Evolutionary conservation across 2,113 vertebrate species (phyloP).

Genomic region (Neolamprologus kungweensis): DNA sequence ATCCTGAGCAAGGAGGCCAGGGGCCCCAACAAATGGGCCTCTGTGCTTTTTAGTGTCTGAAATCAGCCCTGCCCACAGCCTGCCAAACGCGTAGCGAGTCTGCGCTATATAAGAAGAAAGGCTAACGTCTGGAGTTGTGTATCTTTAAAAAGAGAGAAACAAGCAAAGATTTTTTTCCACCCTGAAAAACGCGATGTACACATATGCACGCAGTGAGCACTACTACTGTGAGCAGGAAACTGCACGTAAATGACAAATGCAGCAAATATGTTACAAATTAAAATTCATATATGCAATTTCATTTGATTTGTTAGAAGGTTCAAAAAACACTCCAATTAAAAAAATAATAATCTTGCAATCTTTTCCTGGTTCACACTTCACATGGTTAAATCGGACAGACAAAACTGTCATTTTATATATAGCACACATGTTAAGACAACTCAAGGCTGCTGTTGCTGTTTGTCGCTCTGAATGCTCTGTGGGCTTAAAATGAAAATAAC

Average conservation of each 20-base stretch:
- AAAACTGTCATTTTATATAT: neutral
- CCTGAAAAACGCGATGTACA: neutral
- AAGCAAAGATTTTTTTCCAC: neutral
- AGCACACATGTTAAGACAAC: neutral
- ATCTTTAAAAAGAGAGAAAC: neutral
- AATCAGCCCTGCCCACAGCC: neutral
- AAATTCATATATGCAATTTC: neutral
- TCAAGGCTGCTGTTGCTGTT: neutral
- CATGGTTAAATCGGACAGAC: neutral
- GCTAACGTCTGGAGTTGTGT: neutral
- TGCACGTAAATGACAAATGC: neutral
- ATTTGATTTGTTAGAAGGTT: neutral
- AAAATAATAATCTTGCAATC: fast-evolving
- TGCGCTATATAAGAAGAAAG: neutral
- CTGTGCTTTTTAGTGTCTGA: constrained; percentile 27
- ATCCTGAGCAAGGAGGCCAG: constrained; percentile 15
- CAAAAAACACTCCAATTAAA: neutral
- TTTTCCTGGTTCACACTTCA: neutral
- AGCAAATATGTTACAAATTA: neutral
- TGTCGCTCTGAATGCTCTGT: neutral
- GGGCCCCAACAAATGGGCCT: constrained; percentile 34
- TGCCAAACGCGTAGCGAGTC: neutral
- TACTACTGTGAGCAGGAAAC: neutral
- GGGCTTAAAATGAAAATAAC: neutral
- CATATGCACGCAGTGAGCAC: neutral